phyloP scores from a whole-genome alignment of 1,140 invertebrate species.

The Musca domestica region DNA sequence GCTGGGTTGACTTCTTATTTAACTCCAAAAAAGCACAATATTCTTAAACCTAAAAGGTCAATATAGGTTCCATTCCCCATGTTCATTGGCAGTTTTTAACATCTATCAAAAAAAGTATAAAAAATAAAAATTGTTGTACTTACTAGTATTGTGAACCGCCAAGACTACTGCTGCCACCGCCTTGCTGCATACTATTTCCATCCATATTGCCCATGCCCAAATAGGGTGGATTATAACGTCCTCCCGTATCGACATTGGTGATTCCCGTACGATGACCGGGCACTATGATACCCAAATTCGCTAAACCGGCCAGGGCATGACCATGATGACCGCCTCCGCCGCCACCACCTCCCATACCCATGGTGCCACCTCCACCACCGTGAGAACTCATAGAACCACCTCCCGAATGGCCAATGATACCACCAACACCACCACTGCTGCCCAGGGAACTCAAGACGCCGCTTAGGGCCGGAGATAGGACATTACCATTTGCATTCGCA shows the following conservation, averaged over 20 bases:
- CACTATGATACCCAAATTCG: constrained; percentile 43
- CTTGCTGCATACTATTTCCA: constrained; percentile 25
- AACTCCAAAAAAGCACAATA: too few species aligned
- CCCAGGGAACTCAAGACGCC: neutral
- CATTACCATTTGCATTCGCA: neutral
- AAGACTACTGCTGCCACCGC: neutral
- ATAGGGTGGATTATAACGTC: constrained; percentile 11
- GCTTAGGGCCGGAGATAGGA: neutral
- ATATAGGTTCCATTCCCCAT: too few species aligned
- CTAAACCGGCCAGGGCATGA: constrained; percentile 42
- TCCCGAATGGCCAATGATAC: neutral
- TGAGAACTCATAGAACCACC: neutral
- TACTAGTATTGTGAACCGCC: constrained; percentile 25
- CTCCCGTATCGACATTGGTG: constrained; percentile 8
- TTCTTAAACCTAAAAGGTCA: too few species aligned
- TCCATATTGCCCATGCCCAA: constrained; percentile 14
- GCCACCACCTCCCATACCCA: neutral
- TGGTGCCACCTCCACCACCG: neutral
- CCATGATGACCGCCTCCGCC: constrained; percentile 33
- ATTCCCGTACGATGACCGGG: constrained; percentile 30
- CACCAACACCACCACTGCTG: neutral
- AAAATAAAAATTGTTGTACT: too few species aligned
- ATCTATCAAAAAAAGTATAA: too few species aligned
- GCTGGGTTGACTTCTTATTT: too few species aligned
- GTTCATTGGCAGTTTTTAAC: too few species aligned